phyloP scores from a whole-genome alignment of 2,888 invertebrate genomes.

The Dryocosmus kuriphilus region DNA sequence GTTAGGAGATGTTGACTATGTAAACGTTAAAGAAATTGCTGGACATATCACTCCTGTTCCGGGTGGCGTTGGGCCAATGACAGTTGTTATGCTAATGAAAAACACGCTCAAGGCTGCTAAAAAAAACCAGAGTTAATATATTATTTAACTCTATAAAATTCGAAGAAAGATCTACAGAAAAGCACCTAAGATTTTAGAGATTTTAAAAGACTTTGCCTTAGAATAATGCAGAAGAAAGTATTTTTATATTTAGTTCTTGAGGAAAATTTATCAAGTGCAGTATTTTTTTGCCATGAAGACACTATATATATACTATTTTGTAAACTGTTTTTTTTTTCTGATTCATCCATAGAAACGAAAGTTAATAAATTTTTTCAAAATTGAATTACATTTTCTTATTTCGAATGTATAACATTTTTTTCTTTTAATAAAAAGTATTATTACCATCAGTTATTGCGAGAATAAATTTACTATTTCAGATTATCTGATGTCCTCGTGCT shows the following conservation, averaged over 20 bases:
- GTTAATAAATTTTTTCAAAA: too few relatives aligned
- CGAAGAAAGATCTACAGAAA: neutral
- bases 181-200: neutral
- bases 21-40: constrained; percentile 89
- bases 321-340: neutral
- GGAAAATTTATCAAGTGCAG: neutral
- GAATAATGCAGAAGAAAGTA: constrained; percentile 11
- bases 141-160: neutral
- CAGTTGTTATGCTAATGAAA: constrained; percentile 95
- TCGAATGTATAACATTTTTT: too few relatives aligned
- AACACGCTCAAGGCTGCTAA: constrained; percentile 90
- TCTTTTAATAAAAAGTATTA: too few relatives aligned
- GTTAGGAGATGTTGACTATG: constrained; percentile 94
- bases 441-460: too few relatives aligned
- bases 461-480: too few relatives aligned
- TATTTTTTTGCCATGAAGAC: neutral
- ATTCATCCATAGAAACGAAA: neutral
- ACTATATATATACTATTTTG: neutral
- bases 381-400: too few relatives aligned
- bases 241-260: neutral
- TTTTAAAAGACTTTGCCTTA: neutral
- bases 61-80: constrained; percentile 96
- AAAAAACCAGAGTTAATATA: constrained; percentile 62
- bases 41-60: constrained; percentile 94
- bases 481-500: too few relatives aligned